Conservation (phyloP, 1,140 invertebrate genomes). For the Conus betulinus region DNA sequence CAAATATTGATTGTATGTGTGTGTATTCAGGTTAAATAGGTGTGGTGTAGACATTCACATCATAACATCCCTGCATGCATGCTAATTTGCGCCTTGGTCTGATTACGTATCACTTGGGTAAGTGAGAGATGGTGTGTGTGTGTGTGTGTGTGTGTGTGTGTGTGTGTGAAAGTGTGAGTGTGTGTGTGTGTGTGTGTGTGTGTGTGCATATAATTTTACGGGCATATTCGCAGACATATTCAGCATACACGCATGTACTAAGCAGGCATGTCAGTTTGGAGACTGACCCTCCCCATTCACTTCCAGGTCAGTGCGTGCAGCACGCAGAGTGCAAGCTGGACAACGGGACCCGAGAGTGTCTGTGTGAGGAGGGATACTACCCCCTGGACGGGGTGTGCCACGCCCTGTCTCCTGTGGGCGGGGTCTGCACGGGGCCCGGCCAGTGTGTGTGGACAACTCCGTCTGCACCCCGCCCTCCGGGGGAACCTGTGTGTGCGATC, state of each 20-base stretch:
- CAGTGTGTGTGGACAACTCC: constrained; percentile 42
- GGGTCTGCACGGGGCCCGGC: constrained; percentile 25
- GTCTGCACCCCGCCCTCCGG: constrained; percentile 28
- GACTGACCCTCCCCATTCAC: not conserved
- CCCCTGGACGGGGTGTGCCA: constrained; percentile 28
- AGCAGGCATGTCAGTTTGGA: not conserved
- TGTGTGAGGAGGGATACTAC: constrained; percentile 33
- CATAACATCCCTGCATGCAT: too few relatives aligned
- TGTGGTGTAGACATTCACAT: too few relatives aligned
- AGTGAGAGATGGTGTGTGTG: too few relatives aligned
- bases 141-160: too few relatives aligned
- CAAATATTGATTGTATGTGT: not conserved
- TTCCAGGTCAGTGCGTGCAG: constrained; percentile 37
- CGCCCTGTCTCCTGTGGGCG: constrained; percentile 30
- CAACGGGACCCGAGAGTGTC: constrained; percentile 1
- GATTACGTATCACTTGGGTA: too few relatives aligned
- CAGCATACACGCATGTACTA: too few relatives aligned
- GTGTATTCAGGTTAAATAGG: too few relatives aligned
- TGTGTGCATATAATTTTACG: not conserved
- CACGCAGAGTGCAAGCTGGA: constrained; percentile 25
- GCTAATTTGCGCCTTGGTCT: too few relatives aligned
- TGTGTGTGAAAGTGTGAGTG: too few relatives aligned
- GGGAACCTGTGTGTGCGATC: constrained; percentile 34
- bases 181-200: not conserved
- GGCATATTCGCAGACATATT: too few relatives aligned